phyloP scores from a whole-genome alignment of 2,888 invertebrate species.

The Tachina fera region DNA sequence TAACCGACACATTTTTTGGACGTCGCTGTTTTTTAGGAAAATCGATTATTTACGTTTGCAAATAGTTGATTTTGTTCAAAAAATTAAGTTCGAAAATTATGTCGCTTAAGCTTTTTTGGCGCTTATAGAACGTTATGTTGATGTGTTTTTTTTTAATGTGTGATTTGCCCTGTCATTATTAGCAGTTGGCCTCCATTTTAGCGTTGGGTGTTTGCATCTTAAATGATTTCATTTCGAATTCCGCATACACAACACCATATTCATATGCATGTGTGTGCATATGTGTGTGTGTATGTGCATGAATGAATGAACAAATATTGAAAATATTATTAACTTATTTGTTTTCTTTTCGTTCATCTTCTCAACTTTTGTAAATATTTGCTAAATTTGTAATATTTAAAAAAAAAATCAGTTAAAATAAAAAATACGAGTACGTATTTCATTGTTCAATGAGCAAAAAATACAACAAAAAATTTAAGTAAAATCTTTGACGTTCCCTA shows the following conservation, averaged over 20 bases:
- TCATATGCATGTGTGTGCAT: not conserved
- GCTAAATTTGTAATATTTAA: slow-evolving; percentile 64
- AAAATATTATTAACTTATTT: slow-evolving; percentile 38
- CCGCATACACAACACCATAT: not conserved
- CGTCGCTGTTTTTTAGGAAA: too few species aligned
- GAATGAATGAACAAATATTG: slow-evolving; percentile 55
- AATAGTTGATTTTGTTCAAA: too few species aligned
- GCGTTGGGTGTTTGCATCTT: slow-evolving; percentile 34
- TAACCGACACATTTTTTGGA: too few species aligned
- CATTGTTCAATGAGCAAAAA: slow-evolving; percentile 20
- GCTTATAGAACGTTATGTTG: too few species aligned
- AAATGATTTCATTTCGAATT: slow-evolving; percentile 39
- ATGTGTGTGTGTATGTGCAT: slow-evolving; percentile 14
- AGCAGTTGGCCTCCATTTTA: slow-evolving; percentile 12
- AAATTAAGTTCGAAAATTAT: too few species aligned
- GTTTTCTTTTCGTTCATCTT: slow-evolving; percentile 37
- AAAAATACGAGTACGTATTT: slow-evolving; percentile 29
- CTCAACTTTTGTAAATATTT: slow-evolving; percentile 65
- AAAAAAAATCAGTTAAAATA: slow-evolving; percentile 22
- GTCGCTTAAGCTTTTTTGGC: too few species aligned
- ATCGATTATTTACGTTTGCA: too few species aligned
- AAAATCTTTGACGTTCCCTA: slow-evolving; percentile 23
- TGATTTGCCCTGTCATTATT: not conserved
- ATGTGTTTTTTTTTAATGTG: slow-evolving; percentile 1
- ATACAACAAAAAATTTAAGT: not conserved